Conservation (phyloP, 2,888 invertebrate genomes). For the Alentia gelatinosa region DNA sequence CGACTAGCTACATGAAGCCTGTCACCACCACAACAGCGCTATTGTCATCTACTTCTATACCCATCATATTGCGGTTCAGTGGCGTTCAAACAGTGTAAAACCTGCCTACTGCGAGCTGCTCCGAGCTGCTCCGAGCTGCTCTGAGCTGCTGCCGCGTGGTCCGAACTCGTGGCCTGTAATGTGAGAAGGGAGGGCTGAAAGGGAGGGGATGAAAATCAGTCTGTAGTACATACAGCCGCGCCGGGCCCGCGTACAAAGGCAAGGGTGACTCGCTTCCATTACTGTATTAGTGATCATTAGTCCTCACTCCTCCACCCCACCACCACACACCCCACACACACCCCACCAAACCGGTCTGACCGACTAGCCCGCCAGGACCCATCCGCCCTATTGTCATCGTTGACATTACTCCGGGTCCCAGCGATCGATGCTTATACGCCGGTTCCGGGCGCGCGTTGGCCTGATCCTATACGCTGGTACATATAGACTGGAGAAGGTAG, state of each 20-base stretch:
- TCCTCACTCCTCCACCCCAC: background rate
- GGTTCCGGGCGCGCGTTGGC: background rate
- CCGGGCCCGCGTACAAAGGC: background rate
- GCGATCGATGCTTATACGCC: background rate
- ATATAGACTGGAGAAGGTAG: too few relatives aligned
- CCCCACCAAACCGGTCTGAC: background rate
- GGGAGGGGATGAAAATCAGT: background rate
- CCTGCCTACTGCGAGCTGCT: background rate
- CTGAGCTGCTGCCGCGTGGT: too few relatives aligned
- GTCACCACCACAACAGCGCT: background rate
- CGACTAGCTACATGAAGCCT: too few relatives aligned
- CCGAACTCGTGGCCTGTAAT: background rate
- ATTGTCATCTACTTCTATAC: background rate
- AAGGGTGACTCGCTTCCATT: background rate
- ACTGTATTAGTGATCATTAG: slow-evolving; percentile 7
- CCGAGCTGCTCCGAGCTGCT: too few relatives aligned
- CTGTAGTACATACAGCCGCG: background rate
- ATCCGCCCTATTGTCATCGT: background rate
- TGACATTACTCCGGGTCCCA: background rate
- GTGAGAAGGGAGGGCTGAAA: background rate
- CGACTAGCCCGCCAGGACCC: background rate
- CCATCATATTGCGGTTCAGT: background rate
- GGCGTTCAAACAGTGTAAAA: background rate
- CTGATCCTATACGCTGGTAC: background rate
- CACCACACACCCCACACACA: background rate